Evolutionary conservation across 2,888 invertebrate genomes (phyloP), one percentile per base, ranked within the genome.

Genomic region (Resseliella maxima): DNA sequence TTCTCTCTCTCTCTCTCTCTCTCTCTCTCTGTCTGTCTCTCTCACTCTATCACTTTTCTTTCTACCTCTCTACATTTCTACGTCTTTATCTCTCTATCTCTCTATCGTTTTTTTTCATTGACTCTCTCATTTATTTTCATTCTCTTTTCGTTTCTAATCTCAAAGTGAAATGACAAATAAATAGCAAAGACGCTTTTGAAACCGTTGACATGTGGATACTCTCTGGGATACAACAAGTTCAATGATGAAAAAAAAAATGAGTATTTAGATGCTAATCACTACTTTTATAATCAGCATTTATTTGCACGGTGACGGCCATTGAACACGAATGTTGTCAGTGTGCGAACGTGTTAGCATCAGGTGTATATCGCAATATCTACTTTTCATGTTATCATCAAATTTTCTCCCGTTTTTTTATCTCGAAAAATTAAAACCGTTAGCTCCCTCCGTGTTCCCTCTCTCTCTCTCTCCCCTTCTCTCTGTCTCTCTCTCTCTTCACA

Each of bases 241-340:
- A 41, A 41, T 41, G 41, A 41, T 41, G 41, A 41, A 41, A 8
- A 41, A 41, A 41, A 72, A 31, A 72, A 72, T 72, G 35, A 35
- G 72, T 72, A 72, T 72, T 72, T 31, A 72, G 72, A 72, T 72
- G 72, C 12, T 72, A 72, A 72, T 72, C 72, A 31, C n/a, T 15
- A 72, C 24, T 59, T 59, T n/a, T 59, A 59, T 59, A 59, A 59
- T 24, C 59, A 10, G 6, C 31, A 31, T 35, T 72, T 31, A 31
- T 72, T 72, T 27, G 72, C 72, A 72, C 72, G n/a, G 31, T 31
- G 10, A 18, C 35, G 35, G 35, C 31, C 72, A 72, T 72, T 72
- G 72, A 72, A n/a, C 35, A 27, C 27, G 2, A 31, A 24, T 5
- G 31, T 35, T 18, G 31, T 15, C 72, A 18, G 5, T 6, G 2